Base-by-base conservation (phyloP, 2,113 vertebrate species). In the Elgaria multicarinata region DNA sequence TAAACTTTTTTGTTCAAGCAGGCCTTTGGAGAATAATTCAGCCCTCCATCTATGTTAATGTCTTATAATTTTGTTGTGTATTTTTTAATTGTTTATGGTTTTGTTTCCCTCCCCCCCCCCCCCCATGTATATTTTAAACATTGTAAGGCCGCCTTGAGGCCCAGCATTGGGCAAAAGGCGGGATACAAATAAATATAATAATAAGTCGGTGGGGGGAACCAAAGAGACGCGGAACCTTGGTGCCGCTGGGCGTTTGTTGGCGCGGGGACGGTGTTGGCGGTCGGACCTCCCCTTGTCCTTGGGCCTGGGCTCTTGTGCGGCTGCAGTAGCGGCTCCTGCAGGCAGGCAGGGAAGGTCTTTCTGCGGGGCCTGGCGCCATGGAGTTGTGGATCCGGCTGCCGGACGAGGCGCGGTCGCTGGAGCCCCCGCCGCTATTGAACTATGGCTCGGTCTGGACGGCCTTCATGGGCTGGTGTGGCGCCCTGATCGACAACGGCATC, bases 361-460 rank as follows among this genome's bases (percentile, higher is more conserved):
- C n/a, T n/a, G n/a, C n/a, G n/a, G 3, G 46, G 87, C 18, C 58
- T 28, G 1, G 42, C 42, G 89, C 87, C 66, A 98, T 98, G 98
- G 93, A 24, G 55, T 36, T 97, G 24, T 26, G 3, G 20, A 3
- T 89, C 13, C 7, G 22, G 4, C 4, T 98, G 2, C 97, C 98
- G 16, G 97, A 97, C 26, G 97, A 98, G 88, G 93, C 88, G 0
- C 97, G 96, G 67, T 28, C 3, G 67, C 96, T 98, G 62, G 97
- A 97, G 91, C 98, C 98, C 0, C 98, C 98, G 0, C 95, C 95
- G 0, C 58, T 98, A 14, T 0, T 97, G 0, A 98, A 98, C 96
- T 93, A 87, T 67, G 95, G 89, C 86, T 97, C 98, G 0, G 1
- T 93, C 16, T 97, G 97, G 96, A n/a, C 97, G 58, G 96, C 92